Percentiles rank a stretch among this genome's conserved stretches.
These are phyloP conservation scores for Graphium colonna DNA, from an alignment of 2,888 invertebrate species.

Conservation along the genomic window DNA sequence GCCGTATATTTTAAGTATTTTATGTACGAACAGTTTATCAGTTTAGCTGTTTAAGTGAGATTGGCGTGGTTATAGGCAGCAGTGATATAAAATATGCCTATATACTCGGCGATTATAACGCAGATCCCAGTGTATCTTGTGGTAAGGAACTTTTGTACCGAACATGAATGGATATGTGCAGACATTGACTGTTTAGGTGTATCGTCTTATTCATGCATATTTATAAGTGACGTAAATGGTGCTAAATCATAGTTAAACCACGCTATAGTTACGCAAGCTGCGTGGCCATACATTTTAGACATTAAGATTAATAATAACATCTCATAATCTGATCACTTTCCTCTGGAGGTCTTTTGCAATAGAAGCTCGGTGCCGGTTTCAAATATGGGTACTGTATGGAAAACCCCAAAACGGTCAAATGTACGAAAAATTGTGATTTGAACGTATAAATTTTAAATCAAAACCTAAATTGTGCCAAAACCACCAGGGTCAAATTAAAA, in stretches of 20 bases:
- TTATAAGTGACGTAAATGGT: background rate
- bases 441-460: background rate
- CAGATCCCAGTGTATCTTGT: conserved; percentile 9
- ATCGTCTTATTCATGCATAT: conserved; percentile 8
- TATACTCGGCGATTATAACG: conserved; percentile 19
- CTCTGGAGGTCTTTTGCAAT: conserved; percentile 14
- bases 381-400: background rate
- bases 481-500: conserved; percentile 9
- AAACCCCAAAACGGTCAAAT: background rate
- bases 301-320: conserved; percentile 5
- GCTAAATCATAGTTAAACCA: conserved; percentile 12
- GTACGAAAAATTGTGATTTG: background rate
- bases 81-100: conserved; percentile 7
- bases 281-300: background rate
- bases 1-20: too few relatives aligned
- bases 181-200: conserved; percentile 8
- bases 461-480: conserved; percentile 14
- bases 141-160: conserved; percentile 14
- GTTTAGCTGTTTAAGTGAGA: background rate
- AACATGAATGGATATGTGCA: conserved; percentile 9
- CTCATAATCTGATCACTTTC: conserved; percentile 14
- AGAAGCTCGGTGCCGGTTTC: conserved; percentile 23
- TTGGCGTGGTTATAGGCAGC: conserved; percentile 5
- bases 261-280: conserved; percentile 13
- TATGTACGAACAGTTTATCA: too few relatives aligned